These are phyloP conservation scores for Stichopus chloronotus DNA, from an alignment of 35 echinoderm and acorn worm genomes.

Conservation along the genomic window DNA sequence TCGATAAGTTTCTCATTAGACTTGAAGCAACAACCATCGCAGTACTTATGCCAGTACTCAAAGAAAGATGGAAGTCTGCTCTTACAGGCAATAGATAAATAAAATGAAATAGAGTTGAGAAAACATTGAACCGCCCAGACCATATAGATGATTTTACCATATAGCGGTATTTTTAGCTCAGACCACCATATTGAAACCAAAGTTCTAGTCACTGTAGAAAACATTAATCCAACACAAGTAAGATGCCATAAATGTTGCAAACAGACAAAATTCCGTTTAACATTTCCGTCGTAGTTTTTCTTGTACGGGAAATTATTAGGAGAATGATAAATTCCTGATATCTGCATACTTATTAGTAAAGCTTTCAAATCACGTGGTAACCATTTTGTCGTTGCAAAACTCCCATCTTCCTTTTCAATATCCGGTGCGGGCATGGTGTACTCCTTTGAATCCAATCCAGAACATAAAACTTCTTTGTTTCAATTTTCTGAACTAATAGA, in stretches of 20 bases:
- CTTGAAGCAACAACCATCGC: neutral
- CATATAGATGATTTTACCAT: neutral
- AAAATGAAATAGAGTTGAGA: conserved; percentile 15
- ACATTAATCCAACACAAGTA: neutral
- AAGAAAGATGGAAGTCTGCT: conserved; percentile 20
- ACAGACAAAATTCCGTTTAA: too few species aligned
- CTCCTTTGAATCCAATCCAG: too few species aligned
- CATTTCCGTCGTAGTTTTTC: neutral
- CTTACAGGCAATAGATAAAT: conserved; percentile 12
- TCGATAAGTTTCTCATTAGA: neutral
- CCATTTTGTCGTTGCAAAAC: neutral
- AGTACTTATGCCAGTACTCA: conserved; percentile 11
- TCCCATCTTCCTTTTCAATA: neutral
- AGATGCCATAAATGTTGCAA: conserved; percentile 11
- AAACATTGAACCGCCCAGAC: neutral
- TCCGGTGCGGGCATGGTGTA: neutral
- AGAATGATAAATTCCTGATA: neutral
- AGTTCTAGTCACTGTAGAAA: neutral
- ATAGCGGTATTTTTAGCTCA: neutral
- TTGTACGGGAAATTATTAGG: conserved; percentile 7
- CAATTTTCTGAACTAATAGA: too few species aligned
- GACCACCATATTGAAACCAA: conserved; percentile 23
- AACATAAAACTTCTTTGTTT: too few species aligned
- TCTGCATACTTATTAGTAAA: conserved; percentile 11
- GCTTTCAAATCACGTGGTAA: neutral